phyloP scores from a whole-genome alignment of 2,888 invertebrate species.

The Drosophila gaucha region DNA sequence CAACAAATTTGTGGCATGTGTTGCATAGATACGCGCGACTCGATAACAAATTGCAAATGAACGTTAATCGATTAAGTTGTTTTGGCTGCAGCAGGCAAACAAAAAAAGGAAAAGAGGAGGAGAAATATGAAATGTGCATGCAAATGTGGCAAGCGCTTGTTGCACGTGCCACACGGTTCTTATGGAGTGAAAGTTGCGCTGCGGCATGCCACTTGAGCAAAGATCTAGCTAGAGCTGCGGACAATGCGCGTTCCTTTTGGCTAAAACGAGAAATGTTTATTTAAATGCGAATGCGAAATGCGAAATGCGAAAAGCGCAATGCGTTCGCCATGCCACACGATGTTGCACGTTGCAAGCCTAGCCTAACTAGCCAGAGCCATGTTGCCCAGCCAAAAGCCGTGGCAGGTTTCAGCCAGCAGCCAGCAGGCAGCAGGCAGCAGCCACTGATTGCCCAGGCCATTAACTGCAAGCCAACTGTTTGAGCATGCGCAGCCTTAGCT shows the following conservation, averaged over 20 bases:
- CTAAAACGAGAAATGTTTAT: conserved; percentile 72
- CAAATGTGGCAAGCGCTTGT: conserved; percentile 50
- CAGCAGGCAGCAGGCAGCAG: conserved; percentile 22
- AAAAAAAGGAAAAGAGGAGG: too few relatives aligned
- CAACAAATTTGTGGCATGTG: conserved; percentile 74
- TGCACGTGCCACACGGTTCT: conserved; percentile 71
- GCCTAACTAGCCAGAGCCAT: conserved; percentile 6
- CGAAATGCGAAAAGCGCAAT: conserved; percentile 68
- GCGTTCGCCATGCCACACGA: conserved; percentile 54
- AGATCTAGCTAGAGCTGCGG: conserved; percentile 19
- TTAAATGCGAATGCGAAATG: conserved; percentile 69
- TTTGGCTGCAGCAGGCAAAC: too few relatives aligned
- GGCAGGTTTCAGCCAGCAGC: not conserved
- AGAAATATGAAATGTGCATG: conserved; percentile 74
- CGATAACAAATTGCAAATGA: conserved; percentile 77
- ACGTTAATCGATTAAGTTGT: conserved; percentile 79
- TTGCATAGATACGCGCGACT: conserved; percentile 42
- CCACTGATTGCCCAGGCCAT: conserved; percentile 75
- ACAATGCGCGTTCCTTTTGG: conserved; percentile 58
- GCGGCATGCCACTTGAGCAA: conserved; percentile 48
- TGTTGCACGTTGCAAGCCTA: conserved; percentile 7
- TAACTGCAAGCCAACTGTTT: conserved; percentile 73
- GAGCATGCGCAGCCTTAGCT: conserved; percentile 53
- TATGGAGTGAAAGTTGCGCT: conserved; percentile 61
- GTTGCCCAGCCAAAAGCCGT: too few relatives aligned